phyloP scores from a whole-genome alignment of 2,113 vertebrate genomes.

The Theropithecus gelada region DNA sequence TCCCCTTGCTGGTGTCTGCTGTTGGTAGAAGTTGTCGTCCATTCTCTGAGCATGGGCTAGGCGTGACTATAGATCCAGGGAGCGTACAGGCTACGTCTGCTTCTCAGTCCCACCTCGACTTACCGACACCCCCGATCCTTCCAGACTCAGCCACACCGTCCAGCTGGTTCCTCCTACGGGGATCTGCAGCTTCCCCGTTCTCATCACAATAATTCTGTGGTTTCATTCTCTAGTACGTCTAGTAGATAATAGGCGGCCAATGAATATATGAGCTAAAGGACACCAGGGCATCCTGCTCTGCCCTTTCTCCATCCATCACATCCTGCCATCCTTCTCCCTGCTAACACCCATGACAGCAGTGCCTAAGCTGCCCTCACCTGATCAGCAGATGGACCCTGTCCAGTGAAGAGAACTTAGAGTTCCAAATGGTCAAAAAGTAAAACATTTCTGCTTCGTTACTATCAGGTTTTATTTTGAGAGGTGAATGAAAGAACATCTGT shows the following conservation, averaged over 20 bases:
- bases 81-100: not conserved
- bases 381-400: not conserved
- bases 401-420: not conserved
- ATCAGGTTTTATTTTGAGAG: not conserved
- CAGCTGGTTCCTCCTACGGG: not conserved
- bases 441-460: not conserved
- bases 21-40: rapidly evolving
- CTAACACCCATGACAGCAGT: not conserved
- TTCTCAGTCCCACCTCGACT: not conserved
- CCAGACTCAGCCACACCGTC: not conserved
- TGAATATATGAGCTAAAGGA: not conserved
- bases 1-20: not conserved
- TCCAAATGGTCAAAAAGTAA: not conserved
- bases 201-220: not conserved
- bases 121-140: not conserved
- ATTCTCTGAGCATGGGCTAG: not conserved
- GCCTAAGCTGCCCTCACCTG: not conserved
- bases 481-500: not conserved
- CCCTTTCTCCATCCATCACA: not conserved
- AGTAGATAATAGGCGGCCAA: not conserved
- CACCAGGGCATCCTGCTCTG: not conserved
- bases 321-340: not conserved
- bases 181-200: not conserved
- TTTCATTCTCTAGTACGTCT: not conserved
- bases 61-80: rapidly evolving